These are phyloP conservation scores for Caenorhabditis brenneri DNA, from an alignment of 1,140 invertebrate genomes.

Conservation along the genomic window DNA sequence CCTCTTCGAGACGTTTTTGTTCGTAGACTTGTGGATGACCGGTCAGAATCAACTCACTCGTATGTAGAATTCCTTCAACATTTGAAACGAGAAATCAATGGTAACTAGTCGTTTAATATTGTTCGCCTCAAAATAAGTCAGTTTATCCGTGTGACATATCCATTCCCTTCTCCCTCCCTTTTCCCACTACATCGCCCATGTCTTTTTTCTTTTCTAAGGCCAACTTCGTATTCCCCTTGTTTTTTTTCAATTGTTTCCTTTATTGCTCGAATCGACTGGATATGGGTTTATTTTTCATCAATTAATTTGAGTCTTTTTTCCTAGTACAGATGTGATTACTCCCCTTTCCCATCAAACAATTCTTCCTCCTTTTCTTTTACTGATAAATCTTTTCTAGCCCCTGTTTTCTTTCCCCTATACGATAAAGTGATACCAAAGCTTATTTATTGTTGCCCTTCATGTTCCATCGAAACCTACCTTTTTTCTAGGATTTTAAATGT, in stretches of 20 bases:
- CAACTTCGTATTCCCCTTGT: not conserved
- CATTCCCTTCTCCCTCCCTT: not conserved
- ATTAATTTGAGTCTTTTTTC: not conserved
- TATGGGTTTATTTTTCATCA: not conserved
- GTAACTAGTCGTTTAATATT: not conserved
- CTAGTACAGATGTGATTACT: not conserved
- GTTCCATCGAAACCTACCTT: not conserved
- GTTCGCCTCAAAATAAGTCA: not conserved
- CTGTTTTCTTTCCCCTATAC: not conserved
- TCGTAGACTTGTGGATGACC: constrained; percentile 88
- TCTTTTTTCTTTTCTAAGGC: constrained; percentile 16
- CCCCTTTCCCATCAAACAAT: not conserved
- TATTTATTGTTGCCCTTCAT: not conserved
- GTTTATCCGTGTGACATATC: constrained; percentile 38
- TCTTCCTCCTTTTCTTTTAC: not conserved
- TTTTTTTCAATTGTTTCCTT: not conserved
- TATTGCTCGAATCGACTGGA: constrained; percentile 20
- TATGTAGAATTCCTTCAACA: constrained; percentile 98
- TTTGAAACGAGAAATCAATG: constrained; percentile 73
- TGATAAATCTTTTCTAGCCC: not conserved
- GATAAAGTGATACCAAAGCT: constrained; percentile 27
- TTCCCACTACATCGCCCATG: not conserved
- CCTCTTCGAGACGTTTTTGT: constrained; percentile 82
- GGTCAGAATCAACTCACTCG: constrained; percentile 87
- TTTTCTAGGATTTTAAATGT: constrained; percentile 2